These are phyloP conservation scores for Pharmacophagus antenor DNA, from an alignment of 2,888 invertebrate genomes.

Conservation along the genomic window DNA sequence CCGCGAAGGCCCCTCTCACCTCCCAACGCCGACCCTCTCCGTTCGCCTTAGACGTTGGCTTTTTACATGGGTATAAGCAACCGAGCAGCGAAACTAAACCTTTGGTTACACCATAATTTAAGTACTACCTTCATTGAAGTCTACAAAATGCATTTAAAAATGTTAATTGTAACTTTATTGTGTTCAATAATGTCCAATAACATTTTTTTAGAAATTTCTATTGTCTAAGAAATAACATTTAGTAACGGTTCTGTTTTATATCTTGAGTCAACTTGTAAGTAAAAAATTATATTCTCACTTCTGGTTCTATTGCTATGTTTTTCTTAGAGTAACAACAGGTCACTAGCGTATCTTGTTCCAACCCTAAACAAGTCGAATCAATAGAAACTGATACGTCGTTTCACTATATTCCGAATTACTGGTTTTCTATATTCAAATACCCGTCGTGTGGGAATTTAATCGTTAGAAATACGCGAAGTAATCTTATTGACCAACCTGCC, in stretches of 20 bases:
- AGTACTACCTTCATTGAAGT: no score
- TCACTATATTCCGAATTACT: neutral
- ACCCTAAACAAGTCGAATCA: neutral
- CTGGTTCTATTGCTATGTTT: no score
- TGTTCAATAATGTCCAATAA: no score
- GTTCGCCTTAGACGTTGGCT: slow-evolving; percentile 78
- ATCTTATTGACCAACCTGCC: slow-evolving; percentile 28
- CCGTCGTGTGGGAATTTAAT: slow-evolving; percentile 32
- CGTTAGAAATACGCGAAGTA: slow-evolving; percentile 10
- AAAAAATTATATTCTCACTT: no score
- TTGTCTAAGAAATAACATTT: no score
- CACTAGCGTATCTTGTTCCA: neutral
- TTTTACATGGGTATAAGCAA: slow-evolving; percentile 77
- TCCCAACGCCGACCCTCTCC: slow-evolving; percentile 42
- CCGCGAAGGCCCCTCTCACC: slow-evolving; percentile 46
- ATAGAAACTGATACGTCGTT: neutral
- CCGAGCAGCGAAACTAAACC: slow-evolving; percentile 53
- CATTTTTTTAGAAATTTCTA: no score
- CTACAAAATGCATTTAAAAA: neutral
- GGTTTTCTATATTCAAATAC: slow-evolving; percentile 21
- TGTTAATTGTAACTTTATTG: no score
- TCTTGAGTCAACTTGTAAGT: no score
- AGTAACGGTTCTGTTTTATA: no score
- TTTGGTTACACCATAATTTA: slow-evolving; percentile 39
- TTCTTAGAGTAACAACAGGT: no score